Evolutionary conservation across 2,797 vertebrate genomes (phyloP).

Genomic region (Valencia hispanica): DNA sequence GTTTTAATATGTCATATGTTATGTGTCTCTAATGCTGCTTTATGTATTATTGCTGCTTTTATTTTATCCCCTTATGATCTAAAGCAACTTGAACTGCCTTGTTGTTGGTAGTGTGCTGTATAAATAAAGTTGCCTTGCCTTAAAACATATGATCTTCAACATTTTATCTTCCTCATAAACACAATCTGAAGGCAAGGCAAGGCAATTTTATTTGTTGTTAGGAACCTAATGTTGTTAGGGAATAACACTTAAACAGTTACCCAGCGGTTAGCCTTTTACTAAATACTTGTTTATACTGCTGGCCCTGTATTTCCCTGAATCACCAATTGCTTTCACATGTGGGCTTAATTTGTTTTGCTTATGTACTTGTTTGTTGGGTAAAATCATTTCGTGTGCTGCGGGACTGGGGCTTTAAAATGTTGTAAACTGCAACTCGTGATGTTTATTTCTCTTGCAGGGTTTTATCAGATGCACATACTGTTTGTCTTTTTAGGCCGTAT

Average conservation of each 20-base stretch:
- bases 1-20: too few species aligned
- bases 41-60: too few species aligned
- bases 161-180: constrained; percentile 38
- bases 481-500: constrained; percentile 1
- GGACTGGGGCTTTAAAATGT: constrained; percentile 48
- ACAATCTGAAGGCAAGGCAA: too few species aligned
- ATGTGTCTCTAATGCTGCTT: too few species aligned
- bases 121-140: too few species aligned
- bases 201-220: too few species aligned
- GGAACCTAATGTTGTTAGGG: constrained; percentile 57
- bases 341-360: constrained; percentile 78
- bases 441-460: constrained; percentile 8
- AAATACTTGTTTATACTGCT: constrained; percentile 66
- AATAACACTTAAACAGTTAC: constrained; percentile 51
- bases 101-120: too few species aligned
- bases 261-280: constrained; percentile 40
- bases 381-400: constrained; percentile 58
- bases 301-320: constrained; percentile 57
- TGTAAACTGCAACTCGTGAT: constrained; percentile 47
- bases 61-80: too few species aligned
- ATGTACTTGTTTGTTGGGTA: constrained; percentile 62
- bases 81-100: too few species aligned
- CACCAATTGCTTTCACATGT: constrained; percentile 79
- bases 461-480: constrained; percentile 9
- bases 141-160: neutral